Evolutionary conservation across 2,113 vertebrate species (phyloP).

Genomic region (Alligator sinensis): DNA sequence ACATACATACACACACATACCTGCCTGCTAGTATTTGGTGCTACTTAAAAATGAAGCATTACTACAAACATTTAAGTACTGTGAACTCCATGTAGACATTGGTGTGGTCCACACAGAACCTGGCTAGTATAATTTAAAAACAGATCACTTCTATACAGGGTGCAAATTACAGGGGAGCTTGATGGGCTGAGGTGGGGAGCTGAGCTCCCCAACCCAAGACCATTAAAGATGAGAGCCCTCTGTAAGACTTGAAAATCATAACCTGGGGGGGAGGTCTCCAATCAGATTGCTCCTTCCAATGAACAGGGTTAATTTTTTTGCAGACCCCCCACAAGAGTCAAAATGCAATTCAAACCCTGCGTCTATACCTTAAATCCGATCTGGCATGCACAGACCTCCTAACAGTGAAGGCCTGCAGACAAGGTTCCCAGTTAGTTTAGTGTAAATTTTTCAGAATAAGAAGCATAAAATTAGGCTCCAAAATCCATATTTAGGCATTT

Average conservation of each 20-base stretch:
- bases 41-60: slow-evolving; percentile 20
- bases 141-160: background rate
- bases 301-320: no score
- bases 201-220: no score
- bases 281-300: no score
- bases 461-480: background rate
- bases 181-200: no score
- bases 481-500: background rate
- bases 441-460: background rate
- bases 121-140: background rate
- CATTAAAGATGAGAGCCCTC: no score
- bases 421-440: background rate
- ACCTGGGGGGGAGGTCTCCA: no score
- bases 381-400: background rate
- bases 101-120: background rate
- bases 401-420: slow-evolving; percentile 11
- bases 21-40: background rate
- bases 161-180: background rate
- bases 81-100: background rate
- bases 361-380: background rate
- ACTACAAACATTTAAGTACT: slow-evolving; percentile 10
- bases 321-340: no score
- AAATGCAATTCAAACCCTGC: no score
- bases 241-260: no score
- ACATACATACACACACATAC: background rate